Evolutionary conservation across 2,113 vertebrate genomes (phyloP).

Genomic region (Phalacrocorax pelagicus): DNA sequence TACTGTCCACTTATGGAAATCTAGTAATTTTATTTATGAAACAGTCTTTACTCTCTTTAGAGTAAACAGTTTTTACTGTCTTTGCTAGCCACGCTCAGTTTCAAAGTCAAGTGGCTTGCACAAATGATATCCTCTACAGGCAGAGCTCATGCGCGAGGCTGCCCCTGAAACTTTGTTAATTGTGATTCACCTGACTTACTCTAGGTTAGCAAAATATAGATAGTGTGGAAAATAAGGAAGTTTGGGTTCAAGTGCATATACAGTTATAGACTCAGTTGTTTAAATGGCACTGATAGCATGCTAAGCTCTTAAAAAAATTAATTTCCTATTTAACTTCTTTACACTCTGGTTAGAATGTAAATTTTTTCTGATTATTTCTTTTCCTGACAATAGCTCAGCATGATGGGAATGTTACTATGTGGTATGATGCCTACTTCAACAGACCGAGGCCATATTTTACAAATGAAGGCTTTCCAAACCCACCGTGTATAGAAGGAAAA

Average conservation of each 20-base stretch:
- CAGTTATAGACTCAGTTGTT: background rate
- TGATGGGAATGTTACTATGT: slow-evolving; percentile 87
- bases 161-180: background rate
- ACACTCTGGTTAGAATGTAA: background rate
- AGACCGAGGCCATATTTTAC: slow-evolving; percentile 89
- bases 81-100: background rate
- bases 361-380: background rate
- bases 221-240: background rate
- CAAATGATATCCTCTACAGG: background rate
- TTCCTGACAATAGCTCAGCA: slow-evolving; percentile 81
- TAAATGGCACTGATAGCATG: background rate
- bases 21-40: background rate
- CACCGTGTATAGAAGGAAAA: slow-evolving; percentile 74
- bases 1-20: background rate
- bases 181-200: background rate
- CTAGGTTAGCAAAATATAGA: background rate
- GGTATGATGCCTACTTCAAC: slow-evolving; percentile 87
- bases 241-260: background rate
- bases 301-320: background rate
- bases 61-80: background rate
- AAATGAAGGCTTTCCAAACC: slow-evolving; percentile 90
- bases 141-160: background rate
- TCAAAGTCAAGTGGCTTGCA: background rate
- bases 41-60: background rate
- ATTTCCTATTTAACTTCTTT: background rate